phyloP scores from a whole-genome alignment of 2,888 invertebrate genomes.

The Ichneumoninae sp. region DNA sequence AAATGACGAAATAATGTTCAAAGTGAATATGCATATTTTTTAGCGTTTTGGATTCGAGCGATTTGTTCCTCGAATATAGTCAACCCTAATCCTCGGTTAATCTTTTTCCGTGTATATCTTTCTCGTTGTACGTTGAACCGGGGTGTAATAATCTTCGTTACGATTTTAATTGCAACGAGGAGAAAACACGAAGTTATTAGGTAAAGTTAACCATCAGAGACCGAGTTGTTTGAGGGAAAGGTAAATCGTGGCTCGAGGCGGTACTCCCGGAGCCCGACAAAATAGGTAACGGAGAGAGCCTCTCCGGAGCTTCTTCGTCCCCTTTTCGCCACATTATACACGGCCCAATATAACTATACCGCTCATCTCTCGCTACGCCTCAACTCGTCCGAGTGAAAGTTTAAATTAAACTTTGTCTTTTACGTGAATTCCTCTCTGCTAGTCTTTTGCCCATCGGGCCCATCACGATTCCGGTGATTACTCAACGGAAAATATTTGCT shows the following conservation, averaged over 20 bases:
- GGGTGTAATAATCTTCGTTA: constrained; percentile 64
- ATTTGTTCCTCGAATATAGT: not conserved
- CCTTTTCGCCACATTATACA: constrained; percentile 25
- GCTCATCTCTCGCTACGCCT: constrained; percentile 45
- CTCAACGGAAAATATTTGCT: constrained; percentile 48
- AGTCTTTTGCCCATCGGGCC: constrained; percentile 49
- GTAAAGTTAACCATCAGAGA: constrained; percentile 59
- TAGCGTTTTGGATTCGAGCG: not conserved
- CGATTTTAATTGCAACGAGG: constrained; percentile 59
- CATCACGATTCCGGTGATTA: constrained; percentile 35
- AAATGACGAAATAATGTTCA: not conserved
- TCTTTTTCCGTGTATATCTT: constrained; percentile 1
- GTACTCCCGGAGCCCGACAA: constrained; percentile 38
- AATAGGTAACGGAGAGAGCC: constrained; percentile 49
- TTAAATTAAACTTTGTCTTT: constrained; percentile 67
- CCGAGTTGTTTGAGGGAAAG: constrained; percentile 62
- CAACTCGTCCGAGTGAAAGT: constrained; percentile 61
- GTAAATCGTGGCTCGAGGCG: constrained; percentile 62
- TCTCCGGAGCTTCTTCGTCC: constrained; percentile 44
- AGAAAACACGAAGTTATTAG: constrained; percentile 65
- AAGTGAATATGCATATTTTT: not conserved
- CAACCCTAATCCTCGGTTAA: not conserved
- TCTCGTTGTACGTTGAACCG: constrained; percentile 9
- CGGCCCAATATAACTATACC: constrained; percentile 41
- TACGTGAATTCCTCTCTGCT: constrained; percentile 55